Evolutionary conservation across 2,888 invertebrate species (phyloP).

Genomic region (Nesidiocoris tenuis): DNA sequence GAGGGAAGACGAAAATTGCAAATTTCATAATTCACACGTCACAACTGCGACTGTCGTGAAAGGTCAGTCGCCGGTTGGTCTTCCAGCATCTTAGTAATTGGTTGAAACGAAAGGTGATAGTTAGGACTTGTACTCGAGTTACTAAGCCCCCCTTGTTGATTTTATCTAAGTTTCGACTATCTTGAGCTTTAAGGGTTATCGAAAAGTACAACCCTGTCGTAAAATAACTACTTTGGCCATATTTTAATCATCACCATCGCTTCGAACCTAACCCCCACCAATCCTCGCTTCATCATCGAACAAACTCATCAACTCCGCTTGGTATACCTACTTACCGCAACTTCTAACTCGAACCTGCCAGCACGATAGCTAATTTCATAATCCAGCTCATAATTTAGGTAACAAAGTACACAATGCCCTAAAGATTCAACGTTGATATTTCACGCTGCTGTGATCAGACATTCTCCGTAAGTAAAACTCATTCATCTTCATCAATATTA

Average conservation of each 20-base stretch:
- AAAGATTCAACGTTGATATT: constrained; percentile 54
- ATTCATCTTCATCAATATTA: constrained; percentile 1
- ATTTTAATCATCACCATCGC: not conserved
- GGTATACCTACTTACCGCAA: not conserved
- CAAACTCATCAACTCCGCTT: not conserved
- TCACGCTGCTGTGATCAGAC: constrained; percentile 60
- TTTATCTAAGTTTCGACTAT: too few species aligned
- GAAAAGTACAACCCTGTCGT: too few species aligned
- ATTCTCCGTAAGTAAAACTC: constrained; percentile 59
- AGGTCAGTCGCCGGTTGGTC: too few species aligned
- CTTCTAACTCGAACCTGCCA: constrained; percentile 12
- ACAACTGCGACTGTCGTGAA: not conserved
- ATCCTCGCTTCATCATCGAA: not conserved
- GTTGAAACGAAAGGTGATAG: too few species aligned
- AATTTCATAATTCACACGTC: not conserved
- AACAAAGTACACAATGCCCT: constrained; percentile 22
- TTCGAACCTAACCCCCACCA: not conserved
- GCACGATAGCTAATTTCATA: constrained; percentile 8
- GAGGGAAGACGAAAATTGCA: not conserved
- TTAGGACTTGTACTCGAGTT: too few species aligned
- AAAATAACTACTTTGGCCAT: not conserved
- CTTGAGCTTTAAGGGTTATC: too few species aligned
- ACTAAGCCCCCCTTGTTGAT: too few species aligned
- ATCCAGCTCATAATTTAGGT: constrained; percentile 10
- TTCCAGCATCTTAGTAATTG: too few species aligned